phyloP scores from a whole-genome alignment of 2,797 vertebrate genomes.

The Mustela erminea region DNA sequence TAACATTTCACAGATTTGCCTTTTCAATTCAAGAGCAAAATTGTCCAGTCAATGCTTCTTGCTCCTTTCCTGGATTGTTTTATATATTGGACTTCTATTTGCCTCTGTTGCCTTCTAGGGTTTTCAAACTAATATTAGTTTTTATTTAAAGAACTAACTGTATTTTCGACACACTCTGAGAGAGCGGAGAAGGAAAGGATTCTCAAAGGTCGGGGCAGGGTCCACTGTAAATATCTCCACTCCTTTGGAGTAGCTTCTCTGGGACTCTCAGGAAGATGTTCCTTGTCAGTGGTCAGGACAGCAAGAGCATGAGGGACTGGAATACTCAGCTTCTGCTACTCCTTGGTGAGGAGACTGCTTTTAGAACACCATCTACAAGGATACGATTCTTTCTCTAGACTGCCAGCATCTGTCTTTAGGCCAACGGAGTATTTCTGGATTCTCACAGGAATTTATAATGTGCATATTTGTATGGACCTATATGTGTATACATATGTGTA shows the following conservation, averaged over 20 bases:
- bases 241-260: neutral
- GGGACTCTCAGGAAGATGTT: neutral
- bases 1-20: neutral
- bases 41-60: neutral
- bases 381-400: slow-evolving; percentile 22
- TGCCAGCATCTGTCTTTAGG: slow-evolving; percentile 54
- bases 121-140: slow-evolving; percentile 3
- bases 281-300: neutral
- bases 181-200: neutral
- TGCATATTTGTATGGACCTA: slow-evolving; percentile 56
- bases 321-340: neutral
- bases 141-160: neutral
- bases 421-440: slow-evolving; percentile 69
- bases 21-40: neutral
- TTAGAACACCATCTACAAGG: neutral
- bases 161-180: neutral
- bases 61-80: neutral
- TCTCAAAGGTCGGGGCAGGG: neutral
- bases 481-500: slow-evolving; percentile 50
- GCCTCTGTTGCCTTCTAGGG: neutral
- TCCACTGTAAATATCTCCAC: neutral
- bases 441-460: slow-evolving; percentile 55
- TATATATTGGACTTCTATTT: neutral
- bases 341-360: neutral
- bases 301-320: neutral